Evolutionary conservation across 2,113 vertebrate genomes (phyloP).

Genomic region (Callipepla californica): DNA sequence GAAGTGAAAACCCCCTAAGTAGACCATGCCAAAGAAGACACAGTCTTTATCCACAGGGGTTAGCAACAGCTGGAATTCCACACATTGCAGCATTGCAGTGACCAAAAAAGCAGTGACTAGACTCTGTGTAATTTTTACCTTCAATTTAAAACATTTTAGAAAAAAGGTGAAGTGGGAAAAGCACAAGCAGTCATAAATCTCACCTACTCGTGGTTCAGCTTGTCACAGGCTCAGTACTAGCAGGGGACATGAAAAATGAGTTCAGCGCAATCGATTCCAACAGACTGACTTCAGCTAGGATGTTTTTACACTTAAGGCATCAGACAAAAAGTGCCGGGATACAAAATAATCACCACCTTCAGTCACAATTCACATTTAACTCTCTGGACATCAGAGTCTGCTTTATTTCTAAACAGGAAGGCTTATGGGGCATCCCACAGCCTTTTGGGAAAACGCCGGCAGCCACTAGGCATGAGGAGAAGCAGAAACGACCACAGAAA

Average conservation of each 20-base stretch:
- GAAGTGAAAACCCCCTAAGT: constrained; percentile 8
- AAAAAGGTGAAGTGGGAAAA: constrained; percentile 19
- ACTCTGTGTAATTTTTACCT: constrained; percentile 10
- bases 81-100: not conserved
- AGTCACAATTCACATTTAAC: not conserved
- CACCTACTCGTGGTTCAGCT: constrained; percentile 23
- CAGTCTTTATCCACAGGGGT: not conserved
- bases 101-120: constrained; percentile 43
- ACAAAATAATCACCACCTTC: not conserved
- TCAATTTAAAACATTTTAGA: constrained; percentile 34
- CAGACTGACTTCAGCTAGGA: not conserved
- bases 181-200: constrained; percentile 1
- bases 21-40: constrained; percentile 28
- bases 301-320: constrained; percentile 44
- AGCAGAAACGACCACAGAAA: not conserved
- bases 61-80: constrained; percentile 52
- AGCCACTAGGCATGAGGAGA: not conserved
- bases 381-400: constrained; percentile 5
- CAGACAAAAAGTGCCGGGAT: constrained; percentile 29
- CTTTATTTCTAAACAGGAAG: not conserved
- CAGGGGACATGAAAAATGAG: not conserved
- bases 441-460: not conserved
- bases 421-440: not conserved
- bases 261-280: not conserved
- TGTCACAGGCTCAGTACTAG: constrained; percentile 16